Evolutionary conservation across 64 coral and sea anemone species (phyloP).

Genomic region (Anthopleura sola): DNA sequence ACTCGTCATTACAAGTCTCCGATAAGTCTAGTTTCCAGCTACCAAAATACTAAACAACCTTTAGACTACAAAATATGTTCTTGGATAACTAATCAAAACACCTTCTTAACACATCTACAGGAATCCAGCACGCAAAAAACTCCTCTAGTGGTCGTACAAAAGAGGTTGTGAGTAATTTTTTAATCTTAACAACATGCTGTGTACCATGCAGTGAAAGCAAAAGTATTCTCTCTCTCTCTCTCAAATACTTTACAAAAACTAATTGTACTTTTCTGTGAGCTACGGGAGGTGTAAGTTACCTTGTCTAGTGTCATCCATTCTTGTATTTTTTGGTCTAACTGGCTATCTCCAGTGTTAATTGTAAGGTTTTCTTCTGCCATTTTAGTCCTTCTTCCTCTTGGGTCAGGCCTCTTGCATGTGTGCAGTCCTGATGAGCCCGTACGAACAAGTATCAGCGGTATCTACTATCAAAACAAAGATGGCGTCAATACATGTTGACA

Average conservation of each 20-base stretch:
- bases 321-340: constrained; percentile 75
- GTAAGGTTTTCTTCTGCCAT: constrained; percentile 48
- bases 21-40: no score
- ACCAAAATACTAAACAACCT: neutral
- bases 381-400: neutral
- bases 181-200: neutral
- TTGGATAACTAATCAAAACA: neutral
- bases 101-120: neutral
- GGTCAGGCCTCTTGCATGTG: neutral
- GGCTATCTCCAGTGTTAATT: constrained; percentile 61
- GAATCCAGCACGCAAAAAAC: neutral
- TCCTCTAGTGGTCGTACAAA: neutral
- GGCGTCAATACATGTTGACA: neutral
- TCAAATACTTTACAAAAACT: neutral
- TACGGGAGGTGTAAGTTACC: constrained; percentile 16
- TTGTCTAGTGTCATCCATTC: constrained; percentile 94
- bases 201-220: neutral
- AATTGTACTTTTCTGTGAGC: neutral
- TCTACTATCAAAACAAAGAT: neutral
- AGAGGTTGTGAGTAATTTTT: neutral
- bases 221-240: neutral
- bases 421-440: constrained; percentile 16
- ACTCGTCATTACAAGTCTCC: no score
- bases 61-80: neutral
- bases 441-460: neutral